These are phyloP conservation scores for Tachuris rubrigastra DNA, from an alignment of 2,113 vertebrate species.

Conservation along the genomic window DNA sequence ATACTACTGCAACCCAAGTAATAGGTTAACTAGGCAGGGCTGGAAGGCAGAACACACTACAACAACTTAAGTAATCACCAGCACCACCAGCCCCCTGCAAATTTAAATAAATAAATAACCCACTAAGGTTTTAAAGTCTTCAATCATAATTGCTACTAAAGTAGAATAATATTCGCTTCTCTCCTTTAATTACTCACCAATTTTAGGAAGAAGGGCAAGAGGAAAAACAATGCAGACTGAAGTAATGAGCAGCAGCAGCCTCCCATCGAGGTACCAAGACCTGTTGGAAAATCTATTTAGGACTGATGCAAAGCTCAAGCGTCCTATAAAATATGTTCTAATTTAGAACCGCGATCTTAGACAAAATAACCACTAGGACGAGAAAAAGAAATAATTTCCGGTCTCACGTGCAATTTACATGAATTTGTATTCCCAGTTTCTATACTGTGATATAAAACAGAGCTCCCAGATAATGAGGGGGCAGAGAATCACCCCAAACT, in stretches of 20 bases:
- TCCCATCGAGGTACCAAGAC: constrained; percentile 89
- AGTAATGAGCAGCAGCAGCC: constrained; percentile 81
- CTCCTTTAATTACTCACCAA: constrained; percentile 83
- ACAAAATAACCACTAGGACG: background rate
- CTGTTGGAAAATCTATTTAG: constrained; percentile 58
- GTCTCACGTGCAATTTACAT: background rate
- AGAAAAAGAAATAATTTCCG: background rate
- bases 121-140: constrained; percentile 64
- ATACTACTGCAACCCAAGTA: constrained; percentile 78
- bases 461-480: background rate
- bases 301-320: background rate
- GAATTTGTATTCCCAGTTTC: background rate
- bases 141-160: constrained; percentile 59
- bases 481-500: background rate
- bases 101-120: constrained; percentile 64
- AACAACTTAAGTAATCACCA: constrained; percentile 59
- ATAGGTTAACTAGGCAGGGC: constrained; percentile 77
- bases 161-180: constrained; percentile 37
- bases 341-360: background rate
- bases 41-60: constrained; percentile 66
- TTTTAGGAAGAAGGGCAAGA: constrained; percentile 88
- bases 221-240: constrained; percentile 86
- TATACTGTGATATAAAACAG: background rate
- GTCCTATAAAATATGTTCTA: background rate
- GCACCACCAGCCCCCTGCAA: constrained; percentile 41